phyloP scores from a whole-genome alignment of 2,888 invertebrate species.

The Cosmorhoe ocellata region DNA sequence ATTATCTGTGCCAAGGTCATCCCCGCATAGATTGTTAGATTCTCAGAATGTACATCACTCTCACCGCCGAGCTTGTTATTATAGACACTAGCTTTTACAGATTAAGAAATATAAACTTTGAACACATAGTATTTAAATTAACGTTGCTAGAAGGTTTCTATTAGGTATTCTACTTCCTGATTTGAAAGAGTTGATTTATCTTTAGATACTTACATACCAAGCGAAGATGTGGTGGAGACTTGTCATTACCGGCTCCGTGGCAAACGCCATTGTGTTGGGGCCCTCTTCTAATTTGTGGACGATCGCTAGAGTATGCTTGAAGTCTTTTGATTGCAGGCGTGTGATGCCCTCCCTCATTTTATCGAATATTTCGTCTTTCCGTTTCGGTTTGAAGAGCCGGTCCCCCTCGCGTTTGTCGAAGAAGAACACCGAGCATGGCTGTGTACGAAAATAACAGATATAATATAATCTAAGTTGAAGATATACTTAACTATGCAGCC shows the following conservation, averaged over 20 bases:
- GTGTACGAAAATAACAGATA: slow-evolving; percentile 29
- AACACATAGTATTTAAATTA: too few relatives aligned
- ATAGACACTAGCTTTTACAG: too few relatives aligned
- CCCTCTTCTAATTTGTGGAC: slow-evolving; percentile 90
- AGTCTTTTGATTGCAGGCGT: background rate
- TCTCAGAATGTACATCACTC: too few relatives aligned
- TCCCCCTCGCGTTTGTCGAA: slow-evolving; percentile 95
- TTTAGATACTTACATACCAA: slow-evolving; percentile 84
- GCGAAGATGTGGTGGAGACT: slow-evolving; percentile 95
- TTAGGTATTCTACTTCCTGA: too few relatives aligned
- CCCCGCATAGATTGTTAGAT: too few relatives aligned
- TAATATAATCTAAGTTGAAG: too few relatives aligned
- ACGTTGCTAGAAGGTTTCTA: too few relatives aligned
- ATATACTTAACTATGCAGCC: too few relatives aligned
- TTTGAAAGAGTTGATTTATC: background rate
- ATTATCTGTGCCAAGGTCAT: too few relatives aligned
- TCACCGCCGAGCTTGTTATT: too few relatives aligned
- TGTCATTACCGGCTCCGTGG: slow-evolving; percentile 94
- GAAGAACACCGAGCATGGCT: slow-evolving; percentile 94
- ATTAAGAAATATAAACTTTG: too few relatives aligned
- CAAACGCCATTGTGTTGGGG: slow-evolving; percentile 94
- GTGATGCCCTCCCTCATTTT: slow-evolving; percentile 4
- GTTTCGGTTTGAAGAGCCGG: slow-evolving; percentile 92
- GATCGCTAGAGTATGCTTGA: slow-evolving; percentile 2
- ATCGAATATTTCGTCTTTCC: slow-evolving; percentile 70